Evolutionary conservation across 2,113 vertebrate species (phyloP).

Genomic region (Pavo muticus): DNA sequence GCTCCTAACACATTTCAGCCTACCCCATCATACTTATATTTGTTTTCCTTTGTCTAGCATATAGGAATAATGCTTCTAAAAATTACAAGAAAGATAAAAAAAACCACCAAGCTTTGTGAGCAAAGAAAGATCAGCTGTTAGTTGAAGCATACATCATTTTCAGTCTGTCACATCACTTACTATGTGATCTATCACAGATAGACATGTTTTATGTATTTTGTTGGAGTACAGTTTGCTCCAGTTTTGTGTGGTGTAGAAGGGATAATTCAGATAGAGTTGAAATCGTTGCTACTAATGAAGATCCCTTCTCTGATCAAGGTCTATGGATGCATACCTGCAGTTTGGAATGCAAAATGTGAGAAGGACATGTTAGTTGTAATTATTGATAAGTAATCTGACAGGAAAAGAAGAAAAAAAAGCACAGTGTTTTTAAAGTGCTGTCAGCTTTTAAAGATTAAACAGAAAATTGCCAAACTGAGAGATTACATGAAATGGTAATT

Average conservation of each 20-base stretch:
- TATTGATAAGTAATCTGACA: neutral
- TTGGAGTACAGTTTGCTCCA: neutral
- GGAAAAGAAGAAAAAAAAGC: neutral
- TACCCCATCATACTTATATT: neutral
- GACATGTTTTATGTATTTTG: neutral
- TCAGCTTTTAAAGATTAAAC: neutral
- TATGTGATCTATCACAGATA: neutral
- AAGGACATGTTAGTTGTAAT: neutral
- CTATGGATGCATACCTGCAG: neutral
- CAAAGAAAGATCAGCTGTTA: neutral
- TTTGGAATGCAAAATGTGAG: neutral
- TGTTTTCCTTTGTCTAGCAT: neutral
- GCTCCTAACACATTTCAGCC: neutral
- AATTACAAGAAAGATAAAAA: neutral
- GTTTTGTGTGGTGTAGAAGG: neutral
- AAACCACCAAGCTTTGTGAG: neutral
- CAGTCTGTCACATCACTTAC: neutral
- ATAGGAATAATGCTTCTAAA: neutral
- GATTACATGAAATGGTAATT: conserved; percentile 2
- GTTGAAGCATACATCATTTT: neutral
- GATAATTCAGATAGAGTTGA: neutral
- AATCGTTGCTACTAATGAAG: neutral
- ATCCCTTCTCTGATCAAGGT: neutral
- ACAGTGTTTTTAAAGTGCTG: neutral
- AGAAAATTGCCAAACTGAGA: neutral